Evolutionary conservation across 2,888 invertebrate species (phyloP).

Genomic region (Neoaliturus tenellus): DNA sequence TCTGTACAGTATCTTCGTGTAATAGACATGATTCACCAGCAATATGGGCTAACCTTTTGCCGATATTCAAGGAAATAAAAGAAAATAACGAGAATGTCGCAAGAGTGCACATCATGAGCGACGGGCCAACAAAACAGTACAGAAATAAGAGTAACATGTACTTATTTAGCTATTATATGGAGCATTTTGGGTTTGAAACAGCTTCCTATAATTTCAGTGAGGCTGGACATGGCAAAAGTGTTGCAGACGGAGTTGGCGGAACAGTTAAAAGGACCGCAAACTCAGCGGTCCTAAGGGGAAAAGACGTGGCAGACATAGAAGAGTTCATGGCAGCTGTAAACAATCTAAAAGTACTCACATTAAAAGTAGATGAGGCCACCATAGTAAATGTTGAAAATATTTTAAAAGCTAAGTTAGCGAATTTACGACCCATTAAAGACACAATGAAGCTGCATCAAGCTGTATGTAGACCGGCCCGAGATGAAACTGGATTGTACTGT

Average conservation of each 20-base stretch:
- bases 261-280: slow-evolving; percentile 35
- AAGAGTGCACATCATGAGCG: slow-evolving; percentile 39
- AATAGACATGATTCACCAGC: slow-evolving; percentile 37
- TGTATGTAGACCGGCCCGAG: not conserved
- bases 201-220: slow-evolving; percentile 43
- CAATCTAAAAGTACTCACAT: not conserved
- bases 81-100: not conserved
- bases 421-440: not conserved
- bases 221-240: slow-evolving; percentile 40
- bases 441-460: slow-evolving; percentile 32
- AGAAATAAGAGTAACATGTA: slow-evolving; percentile 46
- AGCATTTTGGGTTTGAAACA: slow-evolving; percentile 28
- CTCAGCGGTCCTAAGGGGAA: slow-evolving; percentile 11
- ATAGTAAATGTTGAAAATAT: not conserved
- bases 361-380: slow-evolving; percentile 4
- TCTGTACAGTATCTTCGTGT: slow-evolving; percentile 21
- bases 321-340: slow-evolving; percentile 21
- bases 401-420: not conserved
- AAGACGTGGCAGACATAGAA: slow-evolving; percentile 32
- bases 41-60: slow-evolving; percentile 31
- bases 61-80: slow-evolving; percentile 27
- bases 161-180: slow-evolving; percentile 29
- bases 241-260: slow-evolving; percentile 45
- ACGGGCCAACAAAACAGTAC: slow-evolving; percentile 43
- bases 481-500: not conserved